Evolutionary conservation across 2,113 vertebrate species (phyloP).

Genomic region (Piaya cayana): DNA sequence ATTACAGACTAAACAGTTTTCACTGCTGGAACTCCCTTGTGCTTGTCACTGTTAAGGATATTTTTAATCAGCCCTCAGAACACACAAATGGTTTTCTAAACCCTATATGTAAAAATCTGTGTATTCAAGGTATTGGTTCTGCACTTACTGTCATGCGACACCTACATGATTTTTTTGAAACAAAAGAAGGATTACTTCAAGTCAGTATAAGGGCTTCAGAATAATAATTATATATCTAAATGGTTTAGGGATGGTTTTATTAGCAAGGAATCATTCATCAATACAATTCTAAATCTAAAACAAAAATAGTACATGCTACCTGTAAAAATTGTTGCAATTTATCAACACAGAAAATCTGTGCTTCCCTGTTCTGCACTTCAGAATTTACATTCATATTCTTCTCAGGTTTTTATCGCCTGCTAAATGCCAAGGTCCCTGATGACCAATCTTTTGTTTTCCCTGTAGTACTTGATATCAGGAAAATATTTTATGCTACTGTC

Average conservation of each 20-base stretch:
- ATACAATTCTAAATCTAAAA: background rate
- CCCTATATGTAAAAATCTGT: background rate
- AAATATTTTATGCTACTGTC: background rate
- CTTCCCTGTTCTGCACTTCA: constrained; percentile 5
- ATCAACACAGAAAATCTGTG: constrained; percentile 21
- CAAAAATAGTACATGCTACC: constrained; percentile 22
- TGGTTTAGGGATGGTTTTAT: background rate
- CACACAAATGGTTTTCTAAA: background rate
- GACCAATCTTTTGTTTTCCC: background rate
- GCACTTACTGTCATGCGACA: background rate
- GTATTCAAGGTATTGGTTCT: background rate
- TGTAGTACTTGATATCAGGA: background rate
- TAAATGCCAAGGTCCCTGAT: background rate
- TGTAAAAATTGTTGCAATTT: constrained; percentile 42
- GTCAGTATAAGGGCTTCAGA: background rate
- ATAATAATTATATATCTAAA: background rate
- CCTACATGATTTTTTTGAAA: background rate
- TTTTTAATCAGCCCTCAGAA: constrained; percentile 3
- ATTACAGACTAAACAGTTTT: constrained; percentile 10
- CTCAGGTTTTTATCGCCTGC: constrained; percentile 25
- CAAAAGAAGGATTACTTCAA: background rate
- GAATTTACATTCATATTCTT: constrained; percentile 38
- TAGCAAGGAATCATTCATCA: background rate
- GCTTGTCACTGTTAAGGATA: background rate
- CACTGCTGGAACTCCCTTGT: background rate